Percentiles rank a stretch among this genome's conserved stretches.
phyloP scores from a whole-genome alignment of 1,140 invertebrate genomes.

The Gryllus bimaculatus region DNA sequence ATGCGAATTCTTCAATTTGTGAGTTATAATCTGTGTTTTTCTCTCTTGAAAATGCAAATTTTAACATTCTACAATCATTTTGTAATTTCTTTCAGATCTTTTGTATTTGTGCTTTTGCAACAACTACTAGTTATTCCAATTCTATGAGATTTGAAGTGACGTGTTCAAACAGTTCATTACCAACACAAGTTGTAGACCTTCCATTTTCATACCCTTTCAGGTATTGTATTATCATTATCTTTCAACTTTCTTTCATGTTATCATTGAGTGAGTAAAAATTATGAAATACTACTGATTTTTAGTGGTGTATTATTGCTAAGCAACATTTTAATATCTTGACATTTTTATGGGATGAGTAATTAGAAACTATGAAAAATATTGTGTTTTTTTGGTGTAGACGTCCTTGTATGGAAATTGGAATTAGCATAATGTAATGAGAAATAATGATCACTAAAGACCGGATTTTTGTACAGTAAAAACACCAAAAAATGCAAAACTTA shows the following conservation, averaged over 20 bases:
- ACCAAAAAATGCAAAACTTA: too few species aligned
- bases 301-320: too few species aligned
- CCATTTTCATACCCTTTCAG: conserved; percentile 16
- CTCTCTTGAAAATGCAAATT: conserved; percentile 10
- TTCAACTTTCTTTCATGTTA: neutral
- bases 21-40: conserved; percentile 25
- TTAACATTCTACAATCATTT: neutral
- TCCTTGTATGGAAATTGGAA: too few species aligned
- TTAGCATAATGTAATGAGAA: too few species aligned
- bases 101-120: conserved; percentile 48
- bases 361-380: too few species aligned
- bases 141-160: conserved; percentile 23
- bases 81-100: conserved; percentile 35
- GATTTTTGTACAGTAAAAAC: too few species aligned
- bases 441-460: too few species aligned
- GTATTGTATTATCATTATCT: conserved; percentile 2
- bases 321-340: too few species aligned
- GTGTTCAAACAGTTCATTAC: conserved; percentile 27
- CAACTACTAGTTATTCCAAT: conserved; percentile 39
- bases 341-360: too few species aligned
- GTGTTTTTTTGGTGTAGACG: too few species aligned
- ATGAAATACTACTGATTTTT: too few species aligned
- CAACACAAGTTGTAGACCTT: conserved; percentile 26
- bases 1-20: conserved; percentile 49
- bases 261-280: neutral